phyloP scores from a whole-genome alignment of 2,797 vertebrate species.

The Dryobates pubescens region DNA sequence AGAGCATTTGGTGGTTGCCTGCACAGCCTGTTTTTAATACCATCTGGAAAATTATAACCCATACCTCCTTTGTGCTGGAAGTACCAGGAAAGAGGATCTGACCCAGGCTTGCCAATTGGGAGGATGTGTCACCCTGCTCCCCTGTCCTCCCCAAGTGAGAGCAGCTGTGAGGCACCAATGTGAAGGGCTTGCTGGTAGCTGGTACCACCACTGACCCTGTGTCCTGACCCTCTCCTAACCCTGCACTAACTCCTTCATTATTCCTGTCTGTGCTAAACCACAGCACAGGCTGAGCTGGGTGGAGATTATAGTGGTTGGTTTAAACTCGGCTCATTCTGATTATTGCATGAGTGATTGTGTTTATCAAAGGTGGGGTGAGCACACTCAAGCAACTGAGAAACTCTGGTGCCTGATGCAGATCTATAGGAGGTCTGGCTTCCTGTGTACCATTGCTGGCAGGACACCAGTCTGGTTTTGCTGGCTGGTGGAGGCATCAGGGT shows the following conservation, averaged over 20 bases:
- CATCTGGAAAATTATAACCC: background rate
- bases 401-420: background rate
- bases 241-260: background rate
- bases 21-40: background rate
- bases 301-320: background rate
- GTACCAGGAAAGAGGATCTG: background rate
- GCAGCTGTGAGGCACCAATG: background rate
- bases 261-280: background rate
- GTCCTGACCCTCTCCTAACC: background rate
- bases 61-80: background rate
- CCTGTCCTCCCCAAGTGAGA: rapidly evolving
- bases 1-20: background rate
- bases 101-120: background rate
- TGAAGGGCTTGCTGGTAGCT: background rate
- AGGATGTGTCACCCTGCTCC: background rate
- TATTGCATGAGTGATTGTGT: background rate
- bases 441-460: background rate
- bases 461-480: background rate
- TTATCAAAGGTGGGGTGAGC: background rate
- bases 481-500: background rate
- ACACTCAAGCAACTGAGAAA: background rate
- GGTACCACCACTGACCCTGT: background rate
- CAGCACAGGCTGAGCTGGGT: background rate
- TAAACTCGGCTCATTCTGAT: background rate
- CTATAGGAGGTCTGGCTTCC: background rate